These are phyloP conservation scores for Rhadina sibilatrix DNA, from an alignment of 2,113 vertebrate genomes.

Conservation along the genomic window DNA sequence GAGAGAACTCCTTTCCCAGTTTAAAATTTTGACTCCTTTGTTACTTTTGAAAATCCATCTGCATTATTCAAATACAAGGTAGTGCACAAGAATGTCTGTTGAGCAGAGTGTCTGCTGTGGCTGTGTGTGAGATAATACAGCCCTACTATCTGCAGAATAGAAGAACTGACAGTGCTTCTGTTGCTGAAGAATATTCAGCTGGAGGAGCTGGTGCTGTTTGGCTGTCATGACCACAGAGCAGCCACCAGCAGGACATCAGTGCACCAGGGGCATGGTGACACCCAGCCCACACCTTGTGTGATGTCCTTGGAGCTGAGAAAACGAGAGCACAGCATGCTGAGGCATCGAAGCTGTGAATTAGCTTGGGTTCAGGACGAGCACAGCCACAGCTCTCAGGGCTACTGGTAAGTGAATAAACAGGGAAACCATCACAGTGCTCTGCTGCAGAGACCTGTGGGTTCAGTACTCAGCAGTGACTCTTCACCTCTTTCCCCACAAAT, in stretches of 20 bases:
- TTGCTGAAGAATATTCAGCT: not conserved
- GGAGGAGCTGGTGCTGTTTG: not conserved
- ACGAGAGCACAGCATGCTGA: not conserved
- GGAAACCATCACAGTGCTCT: not conserved
- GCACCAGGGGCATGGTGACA: not conserved
- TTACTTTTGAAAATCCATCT: not conserved
- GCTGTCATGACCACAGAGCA: not conserved
- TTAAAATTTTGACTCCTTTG: not conserved
- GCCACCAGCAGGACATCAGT: not conserved
- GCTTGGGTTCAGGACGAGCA: not conserved
- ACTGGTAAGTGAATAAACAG: not conserved
- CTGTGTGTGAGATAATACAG: not conserved
- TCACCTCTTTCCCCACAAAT: not conserved
- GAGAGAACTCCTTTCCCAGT: not conserved
- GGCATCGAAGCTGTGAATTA: not conserved
- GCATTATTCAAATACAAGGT: fast-evolving
- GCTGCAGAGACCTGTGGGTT: not conserved
- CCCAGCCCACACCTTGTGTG: not conserved
- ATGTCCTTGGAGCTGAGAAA: not conserved
- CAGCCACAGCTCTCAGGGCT: not conserved
- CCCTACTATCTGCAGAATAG: not conserved
- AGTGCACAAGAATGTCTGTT: too few species aligned
- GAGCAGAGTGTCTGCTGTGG: not conserved
- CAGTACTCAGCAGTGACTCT: not conserved
- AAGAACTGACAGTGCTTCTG: not conserved